phyloP scores from a whole-genome alignment of 2,797 vertebrate genomes.

The Mycteria americana region DNA sequence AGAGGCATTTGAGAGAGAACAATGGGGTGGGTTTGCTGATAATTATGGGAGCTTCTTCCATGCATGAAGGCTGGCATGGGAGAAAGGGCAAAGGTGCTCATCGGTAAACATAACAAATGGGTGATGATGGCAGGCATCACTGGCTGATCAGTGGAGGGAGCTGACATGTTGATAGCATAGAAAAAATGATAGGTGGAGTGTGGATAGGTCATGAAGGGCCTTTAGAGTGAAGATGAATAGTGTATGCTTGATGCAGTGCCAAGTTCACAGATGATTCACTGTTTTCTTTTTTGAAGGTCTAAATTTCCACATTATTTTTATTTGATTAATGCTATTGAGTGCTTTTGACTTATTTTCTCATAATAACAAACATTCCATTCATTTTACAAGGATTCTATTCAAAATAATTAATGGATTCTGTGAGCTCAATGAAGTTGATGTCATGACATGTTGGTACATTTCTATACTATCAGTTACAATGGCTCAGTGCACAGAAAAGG shows the following conservation, averaged over 20 bases:
- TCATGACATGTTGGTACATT: background rate
- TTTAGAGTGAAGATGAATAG: slow-evolving; percentile 14
- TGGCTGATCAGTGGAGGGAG: background rate
- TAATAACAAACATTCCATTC: slow-evolving; percentile 22
- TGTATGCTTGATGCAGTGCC: background rate
- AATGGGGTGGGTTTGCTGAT: background rate
- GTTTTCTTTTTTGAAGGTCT: background rate
- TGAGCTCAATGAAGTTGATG: background rate
- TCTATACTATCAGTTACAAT: background rate
- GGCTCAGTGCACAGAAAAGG: background rate
- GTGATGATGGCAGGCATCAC: background rate
- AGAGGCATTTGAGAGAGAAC: background rate
- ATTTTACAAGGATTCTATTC: background rate
- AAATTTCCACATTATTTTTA: slow-evolving; percentile 22
- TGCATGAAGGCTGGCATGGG: background rate
- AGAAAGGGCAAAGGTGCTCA: background rate
- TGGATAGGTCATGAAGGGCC: background rate
- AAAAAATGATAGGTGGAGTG: background rate
- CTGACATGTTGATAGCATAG: background rate
- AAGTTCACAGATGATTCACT: slow-evolving; percentile 29
- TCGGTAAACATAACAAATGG: background rate
- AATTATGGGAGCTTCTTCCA: background rate
- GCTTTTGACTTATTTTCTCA: background rate
- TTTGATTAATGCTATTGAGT: slow-evolving; percentile 34
- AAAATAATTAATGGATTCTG: background rate